phyloP scores from a whole-genome alignment of 1,140 invertebrate genomes.

The Drosophila busckii region DNA sequence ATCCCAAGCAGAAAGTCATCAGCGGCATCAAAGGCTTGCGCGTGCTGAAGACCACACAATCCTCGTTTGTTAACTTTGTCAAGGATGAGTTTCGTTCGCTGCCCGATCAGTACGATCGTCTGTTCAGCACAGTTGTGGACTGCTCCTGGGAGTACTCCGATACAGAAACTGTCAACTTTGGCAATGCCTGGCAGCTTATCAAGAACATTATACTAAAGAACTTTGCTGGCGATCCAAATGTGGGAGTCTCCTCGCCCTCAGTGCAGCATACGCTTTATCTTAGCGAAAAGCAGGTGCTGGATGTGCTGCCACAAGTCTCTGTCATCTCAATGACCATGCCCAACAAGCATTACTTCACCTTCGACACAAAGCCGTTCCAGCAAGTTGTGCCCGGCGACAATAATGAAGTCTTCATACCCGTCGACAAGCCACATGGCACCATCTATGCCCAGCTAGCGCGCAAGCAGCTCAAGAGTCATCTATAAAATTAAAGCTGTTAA shows the following conservation, averaged over 20 bases:
- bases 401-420: constrained; percentile 86
- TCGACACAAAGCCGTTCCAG: constrained; percentile 86
- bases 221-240: constrained; percentile 85
- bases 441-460: constrained; percentile 85
- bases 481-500: constrained; percentile 21
- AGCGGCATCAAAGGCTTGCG: constrained; percentile 84
- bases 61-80: constrained; percentile 87
- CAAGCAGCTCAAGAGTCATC: constrained; percentile 80
- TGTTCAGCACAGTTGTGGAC: constrained; percentile 86
- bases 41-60: constrained; percentile 88
- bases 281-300: constrained; percentile 83
- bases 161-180: constrained; percentile 83
- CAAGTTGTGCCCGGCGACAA: constrained; percentile 82
- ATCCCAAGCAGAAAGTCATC: constrained; percentile 80
- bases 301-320: constrained; percentile 83
- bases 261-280: constrained; percentile 88
- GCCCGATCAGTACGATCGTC: constrained; percentile 85
- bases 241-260: constrained; percentile 85
- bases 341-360: constrained; percentile 88
- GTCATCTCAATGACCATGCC: constrained; percentile 87
- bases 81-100: constrained; percentile 87
- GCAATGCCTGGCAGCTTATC: constrained; percentile 83
- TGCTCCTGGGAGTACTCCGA: constrained; percentile 86
- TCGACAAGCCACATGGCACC: constrained; percentile 87
- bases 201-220: constrained; percentile 85